A percentile compares a stretch with the other conserved stretches of the same genome.
phyloP scores from a whole-genome alignment of 2,113 vertebrate species.

The Mugil cephalus region DNA sequence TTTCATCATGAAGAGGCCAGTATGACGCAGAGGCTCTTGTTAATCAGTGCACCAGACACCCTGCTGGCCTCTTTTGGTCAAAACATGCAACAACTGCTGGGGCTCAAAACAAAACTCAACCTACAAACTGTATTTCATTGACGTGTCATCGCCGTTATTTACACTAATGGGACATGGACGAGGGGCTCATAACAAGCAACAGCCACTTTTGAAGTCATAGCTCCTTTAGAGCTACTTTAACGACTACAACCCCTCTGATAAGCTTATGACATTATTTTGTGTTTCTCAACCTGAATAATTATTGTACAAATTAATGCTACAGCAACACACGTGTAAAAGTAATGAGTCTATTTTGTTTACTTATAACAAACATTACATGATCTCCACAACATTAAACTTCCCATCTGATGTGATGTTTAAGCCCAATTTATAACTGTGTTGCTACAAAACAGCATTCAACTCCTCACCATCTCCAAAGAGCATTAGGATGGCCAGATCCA shows the following conservation, averaged over 20 bases:
- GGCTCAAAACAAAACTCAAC: conserved; percentile 19
- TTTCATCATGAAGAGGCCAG: conserved; percentile 34
- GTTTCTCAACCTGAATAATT: conserved; percentile 4
- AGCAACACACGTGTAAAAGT: background rate
- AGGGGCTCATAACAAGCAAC: too few species aligned
- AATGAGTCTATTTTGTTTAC: background rate
- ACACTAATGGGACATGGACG: background rate
- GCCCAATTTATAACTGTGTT: background rate
- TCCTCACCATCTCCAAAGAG: conserved; percentile 94
- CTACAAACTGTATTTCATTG: conserved; percentile 5
- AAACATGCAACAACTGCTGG: conserved; percentile 39
- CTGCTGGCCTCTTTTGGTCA: conserved; percentile 39
- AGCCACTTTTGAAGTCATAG: conserved; percentile 27
- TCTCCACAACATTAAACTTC: background rate
- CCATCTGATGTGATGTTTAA: background rate
- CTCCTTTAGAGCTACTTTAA: conserved; percentile 1
- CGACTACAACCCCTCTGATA: background rate
- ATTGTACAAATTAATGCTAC: background rate
- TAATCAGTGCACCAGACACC: conserved; percentile 33
- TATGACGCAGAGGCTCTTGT: conserved; percentile 11
- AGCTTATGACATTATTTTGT: background rate
- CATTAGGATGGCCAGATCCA: conserved; percentile 97
- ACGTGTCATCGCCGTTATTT: background rate
- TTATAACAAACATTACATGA: background rate
- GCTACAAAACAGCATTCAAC: background rate